These are phyloP conservation scores for Scatophagus argus DNA, from an alignment of 2,113 vertebrate genomes.

Conservation along the genomic window DNA sequence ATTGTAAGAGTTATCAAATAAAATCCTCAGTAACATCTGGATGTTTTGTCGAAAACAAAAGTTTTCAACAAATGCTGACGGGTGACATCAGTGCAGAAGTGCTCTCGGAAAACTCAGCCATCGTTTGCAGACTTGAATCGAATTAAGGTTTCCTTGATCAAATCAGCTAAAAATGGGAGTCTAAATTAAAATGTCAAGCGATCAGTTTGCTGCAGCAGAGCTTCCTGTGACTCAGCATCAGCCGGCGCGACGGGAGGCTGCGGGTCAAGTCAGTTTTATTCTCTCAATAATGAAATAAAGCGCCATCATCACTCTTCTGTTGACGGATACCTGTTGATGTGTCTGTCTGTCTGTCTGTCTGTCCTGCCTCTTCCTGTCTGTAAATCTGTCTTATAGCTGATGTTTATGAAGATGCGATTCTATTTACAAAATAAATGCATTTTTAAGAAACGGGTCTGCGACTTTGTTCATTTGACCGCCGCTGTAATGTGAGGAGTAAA, in stretches of 20 bases:
- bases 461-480: neutral
- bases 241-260: neutral
- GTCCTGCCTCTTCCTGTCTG: constrained; percentile 71
- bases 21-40: neutral
- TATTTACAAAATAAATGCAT: constrained; percentile 92
- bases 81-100: constrained; percentile 21
- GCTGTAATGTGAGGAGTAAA: neutral
- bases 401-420: constrained; percentile 85
- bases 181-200: constrained; percentile 35
- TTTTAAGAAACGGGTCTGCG: constrained; percentile 59
- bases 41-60: neutral
- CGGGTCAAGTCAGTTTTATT: neutral
- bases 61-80: neutral
- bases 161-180: constrained; percentile 20
- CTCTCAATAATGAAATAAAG: constrained; percentile 28
- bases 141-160: constrained; percentile 22
- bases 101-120: neutral
- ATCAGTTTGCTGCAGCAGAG: constrained; percentile 1
- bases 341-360: constrained; percentile 37
- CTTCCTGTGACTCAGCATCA: constrained; percentile 6
- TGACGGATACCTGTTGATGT: constrained; percentile 52
- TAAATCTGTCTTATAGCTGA: constrained; percentile 82
- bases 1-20: too few relatives aligned
- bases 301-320: constrained; percentile 41
- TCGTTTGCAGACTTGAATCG: constrained; percentile 18